Evolutionary conservation across 2,113 vertebrate genomes (phyloP).

Genomic region (Microtus oregoni): DNA sequence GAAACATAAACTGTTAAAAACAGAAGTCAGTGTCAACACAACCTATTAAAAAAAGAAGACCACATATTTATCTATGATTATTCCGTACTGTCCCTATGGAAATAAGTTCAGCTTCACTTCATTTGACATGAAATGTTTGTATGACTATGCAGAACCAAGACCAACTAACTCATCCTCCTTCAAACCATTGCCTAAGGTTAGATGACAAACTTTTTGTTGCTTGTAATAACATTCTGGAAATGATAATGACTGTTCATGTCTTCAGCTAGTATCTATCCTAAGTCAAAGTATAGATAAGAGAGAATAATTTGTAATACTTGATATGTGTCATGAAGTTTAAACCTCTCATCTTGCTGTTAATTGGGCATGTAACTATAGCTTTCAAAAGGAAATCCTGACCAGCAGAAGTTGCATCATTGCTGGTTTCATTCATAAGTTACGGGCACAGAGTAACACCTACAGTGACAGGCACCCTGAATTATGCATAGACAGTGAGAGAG

Average conservation of each 20-base stretch:
- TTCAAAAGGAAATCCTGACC: conserved; percentile 55
- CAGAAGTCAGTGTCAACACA: background rate
- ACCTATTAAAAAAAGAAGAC: background rate
- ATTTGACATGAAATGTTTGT: background rate
- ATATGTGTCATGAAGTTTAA: conserved; percentile 39
- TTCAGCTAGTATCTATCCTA: conserved; percentile 1
- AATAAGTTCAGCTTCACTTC: background rate
- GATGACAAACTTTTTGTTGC: background rate
- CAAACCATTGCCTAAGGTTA: conserved; percentile 20
- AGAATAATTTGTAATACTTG: conserved; percentile 56
- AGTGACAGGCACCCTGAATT: conserved; percentile 52
- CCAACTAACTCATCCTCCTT: background rate
- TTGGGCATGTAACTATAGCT: conserved; percentile 59
- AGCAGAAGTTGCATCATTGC: conserved; percentile 43
- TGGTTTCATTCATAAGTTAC: conserved; percentile 57
- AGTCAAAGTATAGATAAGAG: background rate
- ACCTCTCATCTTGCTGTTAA: conserved; percentile 58
- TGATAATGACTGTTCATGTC: background rate
- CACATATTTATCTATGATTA: background rate
- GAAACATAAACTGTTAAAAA: background rate
- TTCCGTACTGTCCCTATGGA: background rate
- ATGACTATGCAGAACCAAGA: background rate
- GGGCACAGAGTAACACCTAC: conserved; percentile 19
- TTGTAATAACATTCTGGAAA: conserved; percentile 18
- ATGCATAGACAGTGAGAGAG: conserved; percentile 63